phyloP scores from a whole-genome alignment of 1,140 invertebrate species.

The Drosophila carrolli region DNA sequence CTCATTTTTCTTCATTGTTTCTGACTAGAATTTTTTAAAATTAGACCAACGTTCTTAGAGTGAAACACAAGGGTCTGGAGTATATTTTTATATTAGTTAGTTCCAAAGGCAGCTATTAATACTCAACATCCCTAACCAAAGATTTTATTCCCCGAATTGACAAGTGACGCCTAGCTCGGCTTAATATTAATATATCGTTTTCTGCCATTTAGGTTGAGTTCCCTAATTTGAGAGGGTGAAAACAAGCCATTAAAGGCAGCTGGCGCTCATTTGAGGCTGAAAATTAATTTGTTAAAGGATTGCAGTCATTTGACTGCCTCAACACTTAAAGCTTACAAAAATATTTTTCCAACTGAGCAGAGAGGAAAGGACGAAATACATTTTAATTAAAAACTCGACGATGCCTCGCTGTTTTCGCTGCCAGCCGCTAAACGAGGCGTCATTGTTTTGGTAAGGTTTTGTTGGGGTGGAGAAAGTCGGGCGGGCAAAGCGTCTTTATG shows the following conservation, averaged over 20 bases:
- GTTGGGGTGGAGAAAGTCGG: background rate
- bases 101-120: constrained; percentile 1
- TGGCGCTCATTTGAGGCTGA: constrained; percentile 63
- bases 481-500: constrained; percentile 66
- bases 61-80: too few relatives aligned
- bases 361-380: constrained; percentile 26
- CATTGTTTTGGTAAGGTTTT: constrained; percentile 54
- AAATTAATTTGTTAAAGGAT: constrained; percentile 77
- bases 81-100: constrained; percentile 2
- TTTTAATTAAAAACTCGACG: constrained; percentile 73
- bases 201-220: too few relatives aligned
- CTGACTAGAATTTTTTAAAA: too few relatives aligned
- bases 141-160: too few relatives aligned
- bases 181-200: too few relatives aligned
- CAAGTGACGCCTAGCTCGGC: too few relatives aligned
- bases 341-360: constrained; percentile 62
- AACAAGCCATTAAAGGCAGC: constrained; percentile 71
- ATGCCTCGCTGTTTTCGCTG: constrained; percentile 34
- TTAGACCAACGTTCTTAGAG: too few relatives aligned
- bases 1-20: too few relatives aligned
- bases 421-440: constrained; percentile 51
- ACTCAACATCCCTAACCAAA: too few relatives aligned
- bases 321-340: constrained; percentile 57
- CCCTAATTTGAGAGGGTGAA: constrained; percentile 5
- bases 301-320: constrained; percentile 4